Conservation (phyloP, 1,140 invertebrate species). For the Amyelois transitella region DNA sequence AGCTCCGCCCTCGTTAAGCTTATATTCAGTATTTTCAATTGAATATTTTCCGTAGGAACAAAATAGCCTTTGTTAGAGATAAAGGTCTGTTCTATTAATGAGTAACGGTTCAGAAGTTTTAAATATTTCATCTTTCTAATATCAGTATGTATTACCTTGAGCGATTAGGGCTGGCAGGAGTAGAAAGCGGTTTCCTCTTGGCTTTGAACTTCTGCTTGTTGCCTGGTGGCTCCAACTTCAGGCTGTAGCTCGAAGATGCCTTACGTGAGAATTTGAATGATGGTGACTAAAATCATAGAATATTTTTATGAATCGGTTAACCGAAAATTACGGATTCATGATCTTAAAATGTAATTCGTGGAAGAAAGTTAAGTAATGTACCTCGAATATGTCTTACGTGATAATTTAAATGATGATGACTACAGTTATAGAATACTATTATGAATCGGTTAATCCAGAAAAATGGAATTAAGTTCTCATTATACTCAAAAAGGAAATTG, state of each 20-base stretch:
- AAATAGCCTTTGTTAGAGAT: too few species aligned
- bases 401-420: slow-evolving; percentile 98
- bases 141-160: slow-evolving; percentile 71
- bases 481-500: not conserved
- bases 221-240: slow-evolving; percentile 91
- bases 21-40: not conserved
- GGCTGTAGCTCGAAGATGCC: slow-evolving; percentile 95
- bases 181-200: slow-evolving; percentile 92
- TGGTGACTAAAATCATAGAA: slow-evolving; percentile 87
- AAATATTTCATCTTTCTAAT: too few species aligned
- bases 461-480: too few species aligned
- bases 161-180: slow-evolving; percentile 93
- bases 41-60: too few species aligned
- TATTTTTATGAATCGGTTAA: not conserved
- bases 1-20: too few species aligned
- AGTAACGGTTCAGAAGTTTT: too few species aligned
- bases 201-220: slow-evolving; percentile 89
- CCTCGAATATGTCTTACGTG: slow-evolving; percentile 81
- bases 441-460: not conserved
- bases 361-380: not conserved
- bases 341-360: too few species aligned
- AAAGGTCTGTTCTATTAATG: too few species aligned
- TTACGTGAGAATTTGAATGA: slow-evolving; percentile 98
- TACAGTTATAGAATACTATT: slow-evolving; percentile 77
- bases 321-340: too few species aligned